phyloP scores from a whole-genome alignment of 2,888 invertebrate genomes.

The Sinodicranocentrus sp. region DNA sequence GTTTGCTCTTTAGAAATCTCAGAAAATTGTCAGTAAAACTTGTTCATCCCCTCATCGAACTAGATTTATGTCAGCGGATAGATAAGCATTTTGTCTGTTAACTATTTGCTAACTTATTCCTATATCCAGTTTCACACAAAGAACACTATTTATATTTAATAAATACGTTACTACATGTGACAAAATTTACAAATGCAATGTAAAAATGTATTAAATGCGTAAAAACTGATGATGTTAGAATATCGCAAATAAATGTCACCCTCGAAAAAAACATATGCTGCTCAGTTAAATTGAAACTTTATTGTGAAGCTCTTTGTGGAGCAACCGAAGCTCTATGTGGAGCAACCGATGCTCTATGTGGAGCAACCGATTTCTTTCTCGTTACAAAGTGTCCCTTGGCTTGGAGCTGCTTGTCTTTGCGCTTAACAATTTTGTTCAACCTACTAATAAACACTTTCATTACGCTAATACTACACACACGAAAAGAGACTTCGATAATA shows the following conservation, averaged over 20 bases:
- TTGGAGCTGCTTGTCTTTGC: neutral
- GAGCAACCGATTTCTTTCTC: neutral
- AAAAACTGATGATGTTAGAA: conserved; percentile 17
- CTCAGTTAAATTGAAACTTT: too few relatives aligned
- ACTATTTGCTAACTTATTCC: neutral
- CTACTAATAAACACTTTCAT: conserved; percentile 23
- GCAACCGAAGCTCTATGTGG: too few relatives aligned
- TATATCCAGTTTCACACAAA: neutral
- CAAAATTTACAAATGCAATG: conserved; percentile 37
- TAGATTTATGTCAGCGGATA: too few relatives aligned
- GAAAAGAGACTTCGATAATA: conserved; percentile 32
- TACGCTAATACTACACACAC: conserved; percentile 1
- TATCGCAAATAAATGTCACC: conserved; percentile 48
- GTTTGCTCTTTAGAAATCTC: neutral
- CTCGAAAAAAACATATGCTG: conserved; percentile 24
- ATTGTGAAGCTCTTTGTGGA: too few relatives aligned
- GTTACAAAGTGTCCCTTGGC: neutral
- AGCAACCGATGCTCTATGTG: neutral
- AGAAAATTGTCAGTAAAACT: too few relatives aligned
- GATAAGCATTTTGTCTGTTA: too few relatives aligned
- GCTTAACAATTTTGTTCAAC: conserved; percentile 7
- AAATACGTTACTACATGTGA: neutral
- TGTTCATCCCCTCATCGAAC: too few relatives aligned
- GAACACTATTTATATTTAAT: neutral
- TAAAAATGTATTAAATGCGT: conserved; percentile 40